Percentiles rank a stretch among this genome's conserved stretches.
These are phyloP conservation scores for Tolmerus cingulatus DNA, from an alignment of 2,888 invertebrate genomes.

Conservation along the genomic window DNA sequence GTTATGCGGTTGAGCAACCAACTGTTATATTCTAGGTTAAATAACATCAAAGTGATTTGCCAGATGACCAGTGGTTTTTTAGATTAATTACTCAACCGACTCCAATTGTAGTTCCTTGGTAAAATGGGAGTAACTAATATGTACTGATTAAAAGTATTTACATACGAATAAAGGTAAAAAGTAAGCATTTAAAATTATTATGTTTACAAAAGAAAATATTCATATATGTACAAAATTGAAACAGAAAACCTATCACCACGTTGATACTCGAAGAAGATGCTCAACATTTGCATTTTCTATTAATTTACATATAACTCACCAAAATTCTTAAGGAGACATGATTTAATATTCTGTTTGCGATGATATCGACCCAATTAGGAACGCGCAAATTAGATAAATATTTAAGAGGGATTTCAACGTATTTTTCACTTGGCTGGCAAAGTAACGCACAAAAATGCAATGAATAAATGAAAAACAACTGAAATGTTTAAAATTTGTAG, in stretches of 20 bases:
- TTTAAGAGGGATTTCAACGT: slow-evolving; percentile 46
- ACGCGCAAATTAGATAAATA: slow-evolving; percentile 46
- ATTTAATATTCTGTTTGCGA: slow-evolving; percentile 50
- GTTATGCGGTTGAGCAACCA: neutral
- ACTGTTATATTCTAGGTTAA: neutral
- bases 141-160: neutral
- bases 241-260: neutral
- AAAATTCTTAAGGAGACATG: slow-evolving; percentile 50
- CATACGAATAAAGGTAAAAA: neutral
- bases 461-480: neutral
- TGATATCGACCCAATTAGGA: slow-evolving; percentile 51
- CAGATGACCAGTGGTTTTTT: neutral
- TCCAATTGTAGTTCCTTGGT: neutral
- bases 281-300: neutral
- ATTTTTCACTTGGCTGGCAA: slow-evolving; percentile 40
- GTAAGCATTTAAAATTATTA: neutral
- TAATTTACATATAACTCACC: slow-evolving; percentile 47
- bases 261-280: neutral
- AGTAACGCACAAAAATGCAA: neutral
- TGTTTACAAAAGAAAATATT: neutral
- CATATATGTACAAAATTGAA: neutral
- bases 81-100: neutral
- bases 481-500: neutral
- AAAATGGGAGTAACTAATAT: neutral
- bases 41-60: neutral